phyloP scores from a whole-genome alignment of 2,888 invertebrate species.

The Clanis bilineata region DNA sequence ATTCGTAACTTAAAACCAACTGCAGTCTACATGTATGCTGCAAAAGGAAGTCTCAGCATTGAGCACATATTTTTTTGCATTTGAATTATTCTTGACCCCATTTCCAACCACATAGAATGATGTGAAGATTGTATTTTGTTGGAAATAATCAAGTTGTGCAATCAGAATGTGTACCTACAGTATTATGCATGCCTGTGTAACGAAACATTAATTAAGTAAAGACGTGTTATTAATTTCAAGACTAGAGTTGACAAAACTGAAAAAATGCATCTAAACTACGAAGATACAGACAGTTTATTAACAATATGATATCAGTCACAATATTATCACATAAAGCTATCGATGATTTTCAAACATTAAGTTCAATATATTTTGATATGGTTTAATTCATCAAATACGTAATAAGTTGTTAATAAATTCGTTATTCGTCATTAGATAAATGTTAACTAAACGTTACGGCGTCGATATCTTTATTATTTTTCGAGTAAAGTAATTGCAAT shows the following conservation, averaged over 20 bases:
- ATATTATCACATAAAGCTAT: conserved; percentile 33
- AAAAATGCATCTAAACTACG: conserved; percentile 31
- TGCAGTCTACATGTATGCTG: conserved; percentile 46
- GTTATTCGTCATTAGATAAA: conserved; percentile 19
- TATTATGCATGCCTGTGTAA: conserved; percentile 48
- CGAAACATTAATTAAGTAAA: conserved; percentile 43
- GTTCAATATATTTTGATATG: conserved; percentile 19
- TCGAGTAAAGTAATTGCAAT: conserved; percentile 25
- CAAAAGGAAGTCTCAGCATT: conserved; percentile 9
- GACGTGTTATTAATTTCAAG: conserved; percentile 53
- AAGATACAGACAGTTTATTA: conserved; percentile 29
- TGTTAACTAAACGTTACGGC: conserved; percentile 16
- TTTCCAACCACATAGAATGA: conserved; percentile 10
- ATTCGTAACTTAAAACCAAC: conserved; percentile 54
- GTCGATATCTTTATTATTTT: no score
- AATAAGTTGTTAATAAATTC: conserved; percentile 18
- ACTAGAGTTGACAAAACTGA: conserved; percentile 58
- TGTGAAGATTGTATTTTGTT: conserved; percentile 25
- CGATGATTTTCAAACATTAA: conserved; percentile 19
- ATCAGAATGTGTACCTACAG: conserved; percentile 69
- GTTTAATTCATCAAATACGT: conserved; percentile 11
- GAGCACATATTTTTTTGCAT: not conserved
- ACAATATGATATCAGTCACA: conserved; percentile 28
- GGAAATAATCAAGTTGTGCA: conserved; percentile 59
- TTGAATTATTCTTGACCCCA: conserved; percentile 7